phyloP scores from a whole-genome alignment of 2,797 vertebrate species.

The Chelidonichthys spinosus region DNA sequence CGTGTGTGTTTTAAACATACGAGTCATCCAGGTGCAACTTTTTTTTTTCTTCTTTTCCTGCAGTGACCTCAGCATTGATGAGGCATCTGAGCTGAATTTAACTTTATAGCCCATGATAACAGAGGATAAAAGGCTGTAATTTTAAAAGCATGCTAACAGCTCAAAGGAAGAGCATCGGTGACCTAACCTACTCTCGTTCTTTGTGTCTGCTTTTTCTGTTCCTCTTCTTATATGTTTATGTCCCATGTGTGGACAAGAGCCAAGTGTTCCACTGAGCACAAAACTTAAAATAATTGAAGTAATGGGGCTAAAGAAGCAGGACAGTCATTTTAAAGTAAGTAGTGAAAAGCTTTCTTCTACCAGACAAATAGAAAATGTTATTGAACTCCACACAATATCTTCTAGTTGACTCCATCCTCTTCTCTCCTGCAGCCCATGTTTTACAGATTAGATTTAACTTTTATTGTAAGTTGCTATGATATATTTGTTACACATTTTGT shows the following conservation, averaged over 20 bases:
- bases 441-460: neutral
- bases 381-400: neutral
- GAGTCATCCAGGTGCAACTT: constrained; percentile 17
- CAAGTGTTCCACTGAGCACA: constrained; percentile 18
- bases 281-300: constrained; percentile 37
- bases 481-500: neutral
- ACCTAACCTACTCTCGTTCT: constrained; percentile 8
- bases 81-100: constrained; percentile 62
- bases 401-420: neutral
- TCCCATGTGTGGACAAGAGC: constrained; percentile 20
- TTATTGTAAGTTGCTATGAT: neutral
- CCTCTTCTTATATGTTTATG: neutral
- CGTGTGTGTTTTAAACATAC: neutral
- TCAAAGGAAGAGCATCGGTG: constrained; percentile 50
- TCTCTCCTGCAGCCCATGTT: neutral
- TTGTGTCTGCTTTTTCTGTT: neutral
- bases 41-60: no score
- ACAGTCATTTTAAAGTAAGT: neutral
- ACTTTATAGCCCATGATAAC: constrained; percentile 73
- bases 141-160: constrained; percentile 73
- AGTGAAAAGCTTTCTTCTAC: neutral
- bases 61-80: constrained; percentile 51
- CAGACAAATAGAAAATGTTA: constrained; percentile 10
- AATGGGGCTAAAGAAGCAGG: constrained; percentile 9
- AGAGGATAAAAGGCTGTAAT: constrained; percentile 69